A percentile compares a stretch with the other conserved stretches of the same genome.
Evolutionary conservation across 2,113 vertebrate species (phyloP).

Genomic region (Myiozetetes cayanensis): DNA sequence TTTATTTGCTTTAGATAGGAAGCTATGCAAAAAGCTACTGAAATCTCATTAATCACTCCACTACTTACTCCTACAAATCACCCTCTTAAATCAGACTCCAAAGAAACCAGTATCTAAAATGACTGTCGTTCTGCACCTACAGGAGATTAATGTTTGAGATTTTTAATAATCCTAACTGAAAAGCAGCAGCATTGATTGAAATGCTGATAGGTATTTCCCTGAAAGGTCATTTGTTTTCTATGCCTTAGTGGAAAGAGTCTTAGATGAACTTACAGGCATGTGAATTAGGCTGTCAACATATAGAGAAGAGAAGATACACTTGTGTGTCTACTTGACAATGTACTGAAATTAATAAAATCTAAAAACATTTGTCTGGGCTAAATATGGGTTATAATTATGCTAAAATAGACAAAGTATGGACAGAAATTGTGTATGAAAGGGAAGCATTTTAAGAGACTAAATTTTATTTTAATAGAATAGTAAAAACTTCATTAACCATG

Average conservation of each 20-base stretch:
- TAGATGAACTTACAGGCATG: not conserved
- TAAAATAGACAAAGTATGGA: not conserved
- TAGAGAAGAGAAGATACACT: not conserved
- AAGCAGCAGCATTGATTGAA: not conserved
- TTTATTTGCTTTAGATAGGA: not conserved
- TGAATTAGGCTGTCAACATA: not conserved
- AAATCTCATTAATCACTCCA: not conserved
- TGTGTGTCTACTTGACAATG: not conserved
- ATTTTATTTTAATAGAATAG: not conserved
- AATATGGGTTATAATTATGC: not conserved
- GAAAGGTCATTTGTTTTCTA: not conserved
- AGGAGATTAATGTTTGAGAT: not conserved
- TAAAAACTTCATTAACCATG: not conserved
- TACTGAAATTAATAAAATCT: not conserved
- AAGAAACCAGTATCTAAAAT: not conserved
- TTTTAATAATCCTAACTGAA: not conserved
- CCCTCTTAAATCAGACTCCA: not conserved
- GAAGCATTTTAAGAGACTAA: not conserved
- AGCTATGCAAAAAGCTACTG: not conserved
- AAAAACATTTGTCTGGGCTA: not conserved
- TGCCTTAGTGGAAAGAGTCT: not conserved
- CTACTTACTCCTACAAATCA: not conserved
- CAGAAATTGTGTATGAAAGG: not conserved
- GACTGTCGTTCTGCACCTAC: not conserved
- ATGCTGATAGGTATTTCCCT: not conserved